Base-by-base conservation (phyloP, 2,797 vertebrate genomes). In the Spheniscus humboldti region DNA sequence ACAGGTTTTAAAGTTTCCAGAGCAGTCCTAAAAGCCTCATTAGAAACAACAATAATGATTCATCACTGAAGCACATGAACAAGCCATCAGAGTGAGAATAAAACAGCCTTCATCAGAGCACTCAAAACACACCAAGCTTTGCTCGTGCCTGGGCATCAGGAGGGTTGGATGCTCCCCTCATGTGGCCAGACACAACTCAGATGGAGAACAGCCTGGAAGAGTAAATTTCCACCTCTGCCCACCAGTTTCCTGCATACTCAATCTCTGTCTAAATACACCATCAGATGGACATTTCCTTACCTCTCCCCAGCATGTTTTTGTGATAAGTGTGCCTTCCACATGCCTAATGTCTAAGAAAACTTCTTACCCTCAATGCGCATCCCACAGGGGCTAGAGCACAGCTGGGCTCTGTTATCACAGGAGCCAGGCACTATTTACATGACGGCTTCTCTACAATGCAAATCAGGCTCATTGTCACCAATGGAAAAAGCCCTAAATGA, bases 51-150 rank as follows among this genome's bases (percentile, higher is more conserved):
- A 95, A 27, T 30, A 68, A 60, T 60, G 86, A 92, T 95, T 93
- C 94, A 80, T 91, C 52, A 52, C n/a, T 73, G 59, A 76, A 84
- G 68, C 30, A 62, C 39, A 72, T 8, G 22, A 92, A 59, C 24
- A 56, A 85, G 64, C 50, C 33, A 64, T 79, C 71, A 81, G 71
- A 94, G 2, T 63, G 31, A 60, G 50, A 55, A 43, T 18, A 86
- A 68, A 67, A 63, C 10, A 84, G 47, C 22, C 60, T 45, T 84
- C 45, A 45, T 57, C 71, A 71, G 59, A 64, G 47, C 68, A 39
- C 19, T 90, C 73, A 92, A 92, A 87, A 76, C 20, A 69, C 53
- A 93, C 10, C 37, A 59, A 90, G 94, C 83, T 97, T 95, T 96
- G 84, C 94, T 94, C 67, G 28, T 91, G 85, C 80, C 85, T 84